Percentiles rank a stretch among this genome's conserved stretches.
Conservation (phyloP, 1,140 invertebrate genomes). For the Cotesia glomerata region DNA sequence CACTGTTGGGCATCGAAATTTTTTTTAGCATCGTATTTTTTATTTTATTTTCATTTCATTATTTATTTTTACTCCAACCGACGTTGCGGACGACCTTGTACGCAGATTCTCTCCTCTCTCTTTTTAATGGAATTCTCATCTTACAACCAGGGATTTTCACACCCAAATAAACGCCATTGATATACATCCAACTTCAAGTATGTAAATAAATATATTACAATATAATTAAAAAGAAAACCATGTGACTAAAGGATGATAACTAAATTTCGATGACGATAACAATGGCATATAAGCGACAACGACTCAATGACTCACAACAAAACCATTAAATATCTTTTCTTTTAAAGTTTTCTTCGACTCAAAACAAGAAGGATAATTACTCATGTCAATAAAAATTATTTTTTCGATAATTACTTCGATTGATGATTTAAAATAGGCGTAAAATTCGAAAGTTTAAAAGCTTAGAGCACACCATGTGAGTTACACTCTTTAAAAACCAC, state of each 20-base stretch:
- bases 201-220: too few species aligned
- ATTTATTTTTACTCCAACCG: neutral
- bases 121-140: neutral
- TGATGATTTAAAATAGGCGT: too few species aligned
- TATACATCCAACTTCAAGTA: too few species aligned
- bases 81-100: slow-evolving; percentile 7
- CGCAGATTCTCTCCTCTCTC: slow-evolving; percentile 4
- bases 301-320: too few species aligned
- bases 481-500: too few species aligned
- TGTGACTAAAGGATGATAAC: neutral
- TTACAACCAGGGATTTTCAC: neutral
- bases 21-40: neutral
- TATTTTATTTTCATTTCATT: neutral
- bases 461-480: too few species aligned
- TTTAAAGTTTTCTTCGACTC: too few species aligned
- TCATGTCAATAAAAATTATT: too few species aligned
- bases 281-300: neutral
- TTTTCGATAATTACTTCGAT: too few species aligned
- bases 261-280: neutral
- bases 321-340: too few species aligned
- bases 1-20: neutral
- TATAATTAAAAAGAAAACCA: neutral
- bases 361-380: too few species aligned
- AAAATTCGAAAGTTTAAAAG: too few species aligned
- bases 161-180: neutral